Evolutionary conservation across 1,140 invertebrate species (phyloP), one percentile per base, ranked within the genome.

Genomic region (Drosophila oshimai): DNA sequence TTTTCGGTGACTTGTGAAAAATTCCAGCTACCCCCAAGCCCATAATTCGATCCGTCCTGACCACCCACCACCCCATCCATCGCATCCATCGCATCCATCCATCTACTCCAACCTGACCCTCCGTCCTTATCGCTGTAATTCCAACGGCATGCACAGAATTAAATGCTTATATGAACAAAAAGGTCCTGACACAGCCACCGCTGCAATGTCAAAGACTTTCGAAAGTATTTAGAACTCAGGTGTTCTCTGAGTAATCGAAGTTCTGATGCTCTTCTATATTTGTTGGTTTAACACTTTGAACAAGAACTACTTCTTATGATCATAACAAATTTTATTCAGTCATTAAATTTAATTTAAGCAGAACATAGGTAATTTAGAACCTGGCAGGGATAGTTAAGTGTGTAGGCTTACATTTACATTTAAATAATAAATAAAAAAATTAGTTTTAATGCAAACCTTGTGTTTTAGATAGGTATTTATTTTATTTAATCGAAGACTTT

Each of bases 81-180:
- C 45, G n/a, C n/a, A n/a, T n/a, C n/a, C n/a, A n/a, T n/a, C n/a
- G n/a, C 46, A 51, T 39, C 50, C 37, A 62, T 41, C 50, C 55
- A 70, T 33, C 45, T 41, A 54, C 37, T 46, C 33, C 29, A 57
- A 58, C 51, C 36, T 45, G 24, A 62, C 58, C 45, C 50, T 44
- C 24, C 54, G 15, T 24, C 12, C 37, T 80, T 79, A 79, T 80
- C 76, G 64, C 36, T 26, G 41, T 50, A 65, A 75, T 71, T 76
- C 74, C 67, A 81, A 46, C 24, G 60, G 72, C 62, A 75, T 75
- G 54, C 41, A 79, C 31, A 62, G 76, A 70, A 70, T 79, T 79
- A 80, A 80, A 79, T 74, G 69, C 69, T 78, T 50, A 74, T 24
- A 24, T 51, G 60, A 41, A 62, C 53, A 69, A 51, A 68, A 51